Evolutionary conservation across 2,797 vertebrate species (phyloP).

Genomic region (Chloroceryle amazona): DNA sequence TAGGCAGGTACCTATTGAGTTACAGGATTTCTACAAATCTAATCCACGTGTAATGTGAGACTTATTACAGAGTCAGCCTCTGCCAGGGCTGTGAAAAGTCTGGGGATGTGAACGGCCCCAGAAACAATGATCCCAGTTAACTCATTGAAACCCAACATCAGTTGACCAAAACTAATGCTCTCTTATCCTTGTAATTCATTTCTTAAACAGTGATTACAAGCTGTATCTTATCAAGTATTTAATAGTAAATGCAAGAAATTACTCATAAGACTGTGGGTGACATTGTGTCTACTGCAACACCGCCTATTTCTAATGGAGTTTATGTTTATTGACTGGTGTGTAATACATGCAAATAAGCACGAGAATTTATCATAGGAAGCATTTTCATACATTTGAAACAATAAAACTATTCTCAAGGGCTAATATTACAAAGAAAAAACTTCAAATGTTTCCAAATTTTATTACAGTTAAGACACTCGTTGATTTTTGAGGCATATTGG

Average conservation of each 20-base stretch:
- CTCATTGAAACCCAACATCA: constrained; percentile 75
- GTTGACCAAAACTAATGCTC: constrained; percentile 63
- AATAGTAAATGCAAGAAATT: constrained; percentile 32
- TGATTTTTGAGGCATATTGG: accelerated
- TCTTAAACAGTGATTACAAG: constrained; percentile 54
- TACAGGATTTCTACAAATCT: constrained; percentile 91
- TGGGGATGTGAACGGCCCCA: constrained; percentile 76
- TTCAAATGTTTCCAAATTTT: neutral
- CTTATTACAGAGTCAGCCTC: constrained; percentile 85
- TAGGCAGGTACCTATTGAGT: constrained; percentile 90
- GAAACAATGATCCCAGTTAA: constrained; percentile 82
- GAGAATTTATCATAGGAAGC: neutral
- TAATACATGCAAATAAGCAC: neutral
- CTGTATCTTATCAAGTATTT: constrained; percentile 41
- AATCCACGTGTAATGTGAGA: constrained; percentile 90
- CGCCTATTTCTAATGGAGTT: neutral
- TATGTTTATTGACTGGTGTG: neutral
- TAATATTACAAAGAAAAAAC: neutral
- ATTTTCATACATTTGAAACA: neutral
- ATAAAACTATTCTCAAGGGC: neutral
- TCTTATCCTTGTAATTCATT: constrained; percentile 57
- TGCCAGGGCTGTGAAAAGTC: constrained; percentile 82
- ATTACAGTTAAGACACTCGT: neutral
- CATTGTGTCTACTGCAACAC: neutral
- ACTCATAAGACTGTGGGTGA: constrained; percentile 7